Percentiles rank a stretch among this genome's conserved stretches.
phyloP scores from a whole-genome alignment of 2,797 vertebrate genomes.

The Acridotheres tristis region DNA sequence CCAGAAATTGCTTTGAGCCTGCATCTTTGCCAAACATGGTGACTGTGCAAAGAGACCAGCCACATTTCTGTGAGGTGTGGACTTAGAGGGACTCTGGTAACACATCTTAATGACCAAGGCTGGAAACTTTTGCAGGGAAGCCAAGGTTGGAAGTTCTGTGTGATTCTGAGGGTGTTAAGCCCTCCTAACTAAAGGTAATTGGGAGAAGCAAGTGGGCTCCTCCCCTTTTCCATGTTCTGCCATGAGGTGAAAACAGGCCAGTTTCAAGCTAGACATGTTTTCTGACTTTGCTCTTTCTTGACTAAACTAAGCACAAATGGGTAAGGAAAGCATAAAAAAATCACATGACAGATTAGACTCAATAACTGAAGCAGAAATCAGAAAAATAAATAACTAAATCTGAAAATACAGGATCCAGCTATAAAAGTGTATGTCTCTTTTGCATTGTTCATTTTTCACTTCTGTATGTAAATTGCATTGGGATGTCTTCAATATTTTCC shows the following conservation, averaged over 20 bases:
- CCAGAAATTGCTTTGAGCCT: neutral
- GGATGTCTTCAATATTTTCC: neutral
- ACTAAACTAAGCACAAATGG: neutral
- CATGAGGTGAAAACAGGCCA: neutral
- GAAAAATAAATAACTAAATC: neutral
- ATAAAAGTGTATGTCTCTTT: neutral
- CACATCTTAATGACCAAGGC: neutral
- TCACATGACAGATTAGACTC: neutral
- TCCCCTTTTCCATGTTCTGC: neutral
- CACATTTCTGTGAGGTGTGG: neutral
- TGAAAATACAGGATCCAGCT: neutral
- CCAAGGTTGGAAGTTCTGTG: neutral
- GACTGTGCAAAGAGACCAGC: neutral
- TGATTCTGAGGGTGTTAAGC: neutral
- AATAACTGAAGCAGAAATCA: neutral
- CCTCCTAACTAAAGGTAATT: neutral
- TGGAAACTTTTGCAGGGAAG: neutral
- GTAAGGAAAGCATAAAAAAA: neutral
- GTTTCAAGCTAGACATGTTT: neutral
- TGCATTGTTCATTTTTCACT: neutral
- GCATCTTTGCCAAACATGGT: neutral
- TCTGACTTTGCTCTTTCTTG: neutral
- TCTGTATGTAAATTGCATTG: neutral
- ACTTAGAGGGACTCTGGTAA: accelerated
- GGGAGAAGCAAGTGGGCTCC: neutral